Base-by-base conservation (phyloP, 2,888 invertebrate species). In the Sesia bembeciformis region DNA sequence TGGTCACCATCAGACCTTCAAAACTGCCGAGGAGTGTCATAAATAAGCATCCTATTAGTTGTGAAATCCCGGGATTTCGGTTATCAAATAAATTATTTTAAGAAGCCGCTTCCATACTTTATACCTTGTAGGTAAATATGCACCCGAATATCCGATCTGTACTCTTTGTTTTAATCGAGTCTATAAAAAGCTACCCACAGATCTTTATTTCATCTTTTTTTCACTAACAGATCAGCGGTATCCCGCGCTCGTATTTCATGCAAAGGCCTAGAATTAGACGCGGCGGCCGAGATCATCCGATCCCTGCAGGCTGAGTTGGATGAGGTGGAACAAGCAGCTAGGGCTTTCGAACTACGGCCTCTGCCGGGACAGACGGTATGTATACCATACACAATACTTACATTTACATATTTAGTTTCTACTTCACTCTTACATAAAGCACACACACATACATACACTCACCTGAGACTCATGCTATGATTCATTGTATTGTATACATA, bases 231-330 rank as follows among this genome's bases (percentile, higher is more conserved):
- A 60, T 91, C 92, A 0, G 92, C 93, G 0, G 92, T 93, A 0
- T 89, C 88, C 40, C 90, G 93, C 23, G 92, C 96, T 0, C 93
- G 94, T 52, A 93, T 95, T 65, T 94, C 93, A 0, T 96, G 96
- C 75, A 95, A 96, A 61, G 94, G 94, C 0, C 86, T 96, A 57
- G 97, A 98, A 67, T 80, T 98, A 58, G 96, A 97, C 63, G 94
- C 95, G 0, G 97, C 98, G 0, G 91, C 96, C 0, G 96, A 97
- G 65, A 92, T 96, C 55, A 94, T 98, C 49, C 90, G 92, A 5
- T 93, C 93, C 49, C 85, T 98, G 50, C 94, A 96, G 69, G 93
- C 92, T 42, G 97, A 98, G 65, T 84, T 99, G 38, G 91, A 93
- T 40, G 96, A 96, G 66, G 93, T 96, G 60, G 93, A 95, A 54